Base-by-base conservation (phyloP, 2,797 vertebrate species). In the Pipistrellus pipistrellus region DNA sequence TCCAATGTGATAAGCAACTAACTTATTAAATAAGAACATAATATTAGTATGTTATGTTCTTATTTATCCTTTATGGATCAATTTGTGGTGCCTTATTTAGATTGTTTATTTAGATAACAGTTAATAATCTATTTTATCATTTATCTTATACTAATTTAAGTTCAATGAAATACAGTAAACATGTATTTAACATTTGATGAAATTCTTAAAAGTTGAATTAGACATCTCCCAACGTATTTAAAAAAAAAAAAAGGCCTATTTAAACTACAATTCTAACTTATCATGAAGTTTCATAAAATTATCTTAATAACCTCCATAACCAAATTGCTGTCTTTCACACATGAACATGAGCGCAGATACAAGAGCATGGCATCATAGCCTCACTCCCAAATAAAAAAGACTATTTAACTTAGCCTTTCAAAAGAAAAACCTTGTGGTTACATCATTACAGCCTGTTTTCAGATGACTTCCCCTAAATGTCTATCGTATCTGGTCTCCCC, bases 81-180 rank as follows among this genome's bases (percentile, higher is more conserved):
- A 25, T 90, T 25, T 78, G 35, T 69, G 32, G 25, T 80, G 27
- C 14, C 15, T 62, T 71, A 83, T 80, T 84, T 94, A 68, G 18
- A 90, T 69, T 87, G 32, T 82, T 81, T 55, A 84, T 30, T 71
- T 25, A 85, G 14, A 51, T 32, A 85, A 90, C 46, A 93, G 12
- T 80, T n/a, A n/a, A n/a, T 92, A 85, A 90, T 17, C 38, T 69
- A 93, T 88, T 93, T 93, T 88, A 85, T 84, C 55, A 90, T 82
- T 85, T 93, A 91, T 41, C 32, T 59, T 77, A 72, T n/a, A 51
- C 35, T 75, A 92, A 78, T 80, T 15, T 73, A 93, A 91, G 8
- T 55, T 84, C 55, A 85, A 72, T 85, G 27, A 77, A 84, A 83
- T n/a, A n/a, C n/a, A n/a, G n/a, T 69, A 94, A 80, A 78, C 9